These are phyloP conservation scores for Brachylomia viminalis DNA, from an alignment of 2,888 invertebrate genomes.

Conservation along the genomic window DNA sequence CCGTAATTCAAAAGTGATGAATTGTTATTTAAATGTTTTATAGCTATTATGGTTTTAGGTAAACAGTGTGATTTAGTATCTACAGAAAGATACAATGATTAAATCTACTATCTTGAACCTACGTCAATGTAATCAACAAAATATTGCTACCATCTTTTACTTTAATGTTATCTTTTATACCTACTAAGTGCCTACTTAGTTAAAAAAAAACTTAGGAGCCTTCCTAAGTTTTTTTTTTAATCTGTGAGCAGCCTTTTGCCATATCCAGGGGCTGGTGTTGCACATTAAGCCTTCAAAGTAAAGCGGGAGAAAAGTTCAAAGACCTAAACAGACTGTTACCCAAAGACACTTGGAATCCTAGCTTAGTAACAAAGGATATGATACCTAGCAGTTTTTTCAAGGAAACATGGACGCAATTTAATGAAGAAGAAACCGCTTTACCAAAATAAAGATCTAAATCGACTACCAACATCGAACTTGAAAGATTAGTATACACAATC, in stretches of 20 bases:
- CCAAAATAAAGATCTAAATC: slow-evolving; percentile 13
- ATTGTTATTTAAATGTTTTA: slow-evolving; percentile 26
- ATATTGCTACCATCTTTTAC: slow-evolving; percentile 38
- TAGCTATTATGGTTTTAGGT: slow-evolving; percentile 17
- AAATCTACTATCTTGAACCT: slow-evolving; percentile 45
- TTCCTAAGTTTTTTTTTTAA: background rate
- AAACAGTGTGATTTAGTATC: slow-evolving; percentile 36
- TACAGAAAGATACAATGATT: slow-evolving; percentile 34
- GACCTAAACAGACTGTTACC: background rate
- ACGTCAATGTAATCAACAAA: slow-evolving; percentile 50
- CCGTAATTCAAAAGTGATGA: slow-evolving; percentile 33
- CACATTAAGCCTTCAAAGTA: background rate
- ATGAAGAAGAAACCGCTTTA: background rate
- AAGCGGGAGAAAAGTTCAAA: background rate
- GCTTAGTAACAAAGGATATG: background rate
- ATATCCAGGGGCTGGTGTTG: background rate
- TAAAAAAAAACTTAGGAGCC: too few relatives aligned
- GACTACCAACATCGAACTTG: slow-evolving; percentile 53
- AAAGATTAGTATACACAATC: slow-evolving; percentile 65
- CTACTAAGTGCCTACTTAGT: too few relatives aligned
- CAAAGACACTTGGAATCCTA: background rate
- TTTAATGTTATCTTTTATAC: slow-evolving; percentile 25
- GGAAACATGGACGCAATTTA: background rate
- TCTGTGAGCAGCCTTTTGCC: background rate
- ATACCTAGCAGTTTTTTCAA: background rate